These are phyloP conservation scores for Halocaridina rubra DNA, from an alignment of 2,888 invertebrate species.

Conservation along the genomic window DNA sequence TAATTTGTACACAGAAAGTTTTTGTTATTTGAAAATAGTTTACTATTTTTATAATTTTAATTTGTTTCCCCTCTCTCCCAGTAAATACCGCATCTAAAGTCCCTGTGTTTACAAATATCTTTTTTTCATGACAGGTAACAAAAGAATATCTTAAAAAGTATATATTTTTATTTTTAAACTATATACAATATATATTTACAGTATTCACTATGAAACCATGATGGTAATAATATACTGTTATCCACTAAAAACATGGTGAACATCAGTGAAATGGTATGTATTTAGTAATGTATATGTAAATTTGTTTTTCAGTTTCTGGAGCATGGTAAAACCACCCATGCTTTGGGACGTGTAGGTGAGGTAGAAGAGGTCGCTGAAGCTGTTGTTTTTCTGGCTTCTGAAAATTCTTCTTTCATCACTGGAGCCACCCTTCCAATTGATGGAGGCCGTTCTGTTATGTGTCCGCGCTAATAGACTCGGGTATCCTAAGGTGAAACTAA, in stretches of 20 bases:
- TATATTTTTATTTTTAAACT: background rate
- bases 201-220: too few species aligned
- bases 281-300: background rate
- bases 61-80: too few species aligned
- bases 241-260: too few species aligned
- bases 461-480: background rate
- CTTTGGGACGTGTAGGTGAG: conserved; percentile 86
- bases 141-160: background rate
- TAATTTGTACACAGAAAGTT: too few species aligned
- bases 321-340: conserved; percentile 87
- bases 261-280: too few species aligned
- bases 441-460: conserved; percentile 86
- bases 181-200: background rate
- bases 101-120: background rate
- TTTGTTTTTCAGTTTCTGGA: conserved; percentile 78
- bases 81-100: background rate
- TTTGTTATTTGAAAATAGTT: too few species aligned
- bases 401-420: conserved; percentile 88
- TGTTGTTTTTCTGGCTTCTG: conserved; percentile 92
- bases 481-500: background rate
- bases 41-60: too few species aligned
- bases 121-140: background rate
- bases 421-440: conserved; percentile 91
- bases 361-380: conserved; percentile 88
- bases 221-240: too few species aligned